phyloP scores from a whole-genome alignment of 2,113 vertebrate species.

The Pantherophis guttatus region DNA sequence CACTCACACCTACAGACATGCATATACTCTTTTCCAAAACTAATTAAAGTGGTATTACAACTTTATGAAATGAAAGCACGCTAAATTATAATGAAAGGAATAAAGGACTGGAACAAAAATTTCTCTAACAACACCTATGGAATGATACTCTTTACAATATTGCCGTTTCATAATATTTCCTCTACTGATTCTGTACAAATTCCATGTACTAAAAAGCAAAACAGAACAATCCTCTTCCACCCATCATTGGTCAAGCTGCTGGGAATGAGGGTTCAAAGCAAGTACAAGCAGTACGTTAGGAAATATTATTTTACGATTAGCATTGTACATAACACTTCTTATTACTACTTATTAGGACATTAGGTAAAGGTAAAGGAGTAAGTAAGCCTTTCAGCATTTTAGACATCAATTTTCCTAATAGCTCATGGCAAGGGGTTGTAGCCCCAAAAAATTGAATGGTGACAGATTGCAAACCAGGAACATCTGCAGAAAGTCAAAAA shows the following conservation, averaged over 20 bases:
- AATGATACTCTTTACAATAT: conserved; percentile 41
- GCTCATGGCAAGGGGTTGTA: background rate
- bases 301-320: background rate
- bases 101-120: conserved; percentile 19
- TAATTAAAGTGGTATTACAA: background rate
- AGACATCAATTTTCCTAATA: background rate
- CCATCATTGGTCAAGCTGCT: background rate
- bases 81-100: background rate
- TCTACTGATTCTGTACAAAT: background rate
- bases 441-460: background rate
- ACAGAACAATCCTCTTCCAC: background rate
- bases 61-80: background rate
- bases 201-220: background rate
- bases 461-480: background rate
- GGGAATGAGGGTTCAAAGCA: background rate
- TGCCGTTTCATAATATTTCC: conserved; percentile 20
- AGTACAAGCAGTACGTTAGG: background rate
- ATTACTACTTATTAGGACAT: conserved; percentile 1
- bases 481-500: background rate
- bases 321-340: background rate
- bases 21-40: background rate
- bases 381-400: background rate
- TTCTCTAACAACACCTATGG: background rate
- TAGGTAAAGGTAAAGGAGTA: background rate
- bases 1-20: background rate